Evolutionary conservation across 2,113 vertebrate species (phyloP).

Genomic region (Callocephalon fimbriatum): DNA sequence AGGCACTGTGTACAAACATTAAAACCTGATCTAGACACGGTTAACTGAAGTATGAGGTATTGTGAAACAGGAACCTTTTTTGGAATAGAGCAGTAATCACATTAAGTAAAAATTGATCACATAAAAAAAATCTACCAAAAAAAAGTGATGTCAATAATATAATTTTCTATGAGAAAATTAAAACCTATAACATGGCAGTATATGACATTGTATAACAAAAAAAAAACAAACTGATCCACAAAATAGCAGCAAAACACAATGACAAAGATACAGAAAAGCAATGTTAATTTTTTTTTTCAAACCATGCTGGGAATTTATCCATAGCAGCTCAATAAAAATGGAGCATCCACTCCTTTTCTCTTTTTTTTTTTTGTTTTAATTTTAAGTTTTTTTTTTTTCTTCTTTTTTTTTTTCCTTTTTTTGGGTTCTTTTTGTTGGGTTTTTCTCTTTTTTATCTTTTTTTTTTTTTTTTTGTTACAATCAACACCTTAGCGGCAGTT

Average conservation of each 20-base stretch:
- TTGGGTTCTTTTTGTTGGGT: conserved; percentile 36
- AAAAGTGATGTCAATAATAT: conserved; percentile 89
- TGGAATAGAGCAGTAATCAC: conserved; percentile 95
- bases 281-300: conserved; percentile 80
- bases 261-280: conserved; percentile 88
- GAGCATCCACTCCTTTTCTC: conserved; percentile 81
- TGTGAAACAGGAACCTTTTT: conserved; percentile 91
- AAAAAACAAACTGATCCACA: conserved; percentile 83
- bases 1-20: conserved; percentile 80
- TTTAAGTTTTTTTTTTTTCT: not conserved
- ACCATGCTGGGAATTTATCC: conserved; percentile 88
- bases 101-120: conserved; percentile 90
- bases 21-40: conserved; percentile 81
- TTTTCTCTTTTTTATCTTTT: conserved; percentile 19
- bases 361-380: conserved; percentile 57
- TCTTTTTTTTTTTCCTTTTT: conserved; percentile 59
- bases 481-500: conserved; percentile 85
- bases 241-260: conserved; percentile 96
- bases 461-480: conserved; percentile 76
- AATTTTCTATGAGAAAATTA: conserved; percentile 97
- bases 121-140: conserved; percentile 84
- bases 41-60: conserved; percentile 96
- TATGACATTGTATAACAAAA: conserved; percentile 88
- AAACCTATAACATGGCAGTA: conserved; percentile 91
- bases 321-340: conserved; percentile 92